Evolutionary conservation across 2,797 vertebrate genomes (phyloP).

Genomic region (Cynopterus sphinx): DNA sequence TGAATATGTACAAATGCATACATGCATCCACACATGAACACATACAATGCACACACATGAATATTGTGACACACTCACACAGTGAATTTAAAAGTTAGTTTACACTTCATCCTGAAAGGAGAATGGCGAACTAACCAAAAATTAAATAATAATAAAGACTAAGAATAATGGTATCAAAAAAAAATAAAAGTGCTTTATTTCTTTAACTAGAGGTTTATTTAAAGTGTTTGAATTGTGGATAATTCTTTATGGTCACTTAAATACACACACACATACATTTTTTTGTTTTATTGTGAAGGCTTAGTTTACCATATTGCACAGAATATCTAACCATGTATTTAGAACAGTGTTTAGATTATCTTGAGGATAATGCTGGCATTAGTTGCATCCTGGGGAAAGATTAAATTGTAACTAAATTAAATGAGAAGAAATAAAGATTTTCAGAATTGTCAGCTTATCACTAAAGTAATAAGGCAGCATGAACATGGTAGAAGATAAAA

Average conservation of each 20-base stretch:
- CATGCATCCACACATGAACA: neutral
- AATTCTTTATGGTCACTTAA: neutral
- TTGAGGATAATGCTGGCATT: neutral
- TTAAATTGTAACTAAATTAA: neutral
- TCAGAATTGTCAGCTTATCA: neutral
- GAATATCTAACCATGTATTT: neutral
- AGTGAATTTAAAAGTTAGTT: neutral
- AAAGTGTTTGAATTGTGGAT: neutral
- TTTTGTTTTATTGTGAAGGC: neutral
- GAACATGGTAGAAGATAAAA: neutral
- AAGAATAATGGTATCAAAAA: neutral
- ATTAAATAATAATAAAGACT: neutral
- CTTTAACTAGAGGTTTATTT: neutral
- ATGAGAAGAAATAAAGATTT: neutral
- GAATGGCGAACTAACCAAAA: neutral
- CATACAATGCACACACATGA: neutral
- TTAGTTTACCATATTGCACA: neutral
- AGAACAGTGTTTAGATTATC: neutral
- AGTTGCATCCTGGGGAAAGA: neutral
- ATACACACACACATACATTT: neutral
- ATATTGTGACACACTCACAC: neutral
- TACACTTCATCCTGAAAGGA: neutral
- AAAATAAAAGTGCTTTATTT: neutral
- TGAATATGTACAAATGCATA: neutral
- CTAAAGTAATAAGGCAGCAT: neutral